A percentile compares a stretch with the other conserved stretches of the same genome.
These are phyloP conservation scores for Selene dorsalis DNA, from an alignment of 2,797 vertebrate genomes.

Conservation along the genomic window DNA sequence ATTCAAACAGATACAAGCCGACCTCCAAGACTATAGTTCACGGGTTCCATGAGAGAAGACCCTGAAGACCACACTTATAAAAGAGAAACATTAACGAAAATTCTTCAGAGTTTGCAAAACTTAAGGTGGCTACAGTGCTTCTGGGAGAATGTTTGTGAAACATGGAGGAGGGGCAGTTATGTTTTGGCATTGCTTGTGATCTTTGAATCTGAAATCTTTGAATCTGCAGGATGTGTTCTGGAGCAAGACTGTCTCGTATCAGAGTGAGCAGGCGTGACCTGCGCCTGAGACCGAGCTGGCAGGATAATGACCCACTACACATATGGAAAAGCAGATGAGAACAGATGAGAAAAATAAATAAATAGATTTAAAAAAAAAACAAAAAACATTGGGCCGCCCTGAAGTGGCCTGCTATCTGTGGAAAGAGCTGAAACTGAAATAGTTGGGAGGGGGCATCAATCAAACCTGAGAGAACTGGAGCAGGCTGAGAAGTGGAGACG, in stretches of 20 bases:
- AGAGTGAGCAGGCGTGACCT: neutral
- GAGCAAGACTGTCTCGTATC: neutral
- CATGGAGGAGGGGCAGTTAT: too few relatives aligned
- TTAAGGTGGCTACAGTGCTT: neutral
- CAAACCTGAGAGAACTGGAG: neutral
- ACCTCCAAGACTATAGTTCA: neutral
- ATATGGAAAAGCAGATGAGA: neutral
- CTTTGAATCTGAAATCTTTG: neutral
- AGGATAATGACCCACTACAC: neutral
- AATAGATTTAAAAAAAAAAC: too few relatives aligned
- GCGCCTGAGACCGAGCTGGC: neutral
- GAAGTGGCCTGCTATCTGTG: neutral
- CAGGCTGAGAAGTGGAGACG: neutral
- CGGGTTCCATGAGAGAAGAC: too few relatives aligned
- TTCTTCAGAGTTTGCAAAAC: neutral
- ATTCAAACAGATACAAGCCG: neutral
- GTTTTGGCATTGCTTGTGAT: neutral
- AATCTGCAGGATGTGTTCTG: neutral
- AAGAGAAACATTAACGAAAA: neutral
- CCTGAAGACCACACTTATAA: neutral
- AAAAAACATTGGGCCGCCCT: neutral
- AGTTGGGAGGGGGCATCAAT: neutral
- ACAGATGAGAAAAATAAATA: neutral
- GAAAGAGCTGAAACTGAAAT: neutral
- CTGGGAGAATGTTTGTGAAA: neutral